These are phyloP conservation scores for Leptinotarsa defecta DNA, from an alignment of 1,140 invertebrate genomes.

Conservation along the genomic window DNA sequence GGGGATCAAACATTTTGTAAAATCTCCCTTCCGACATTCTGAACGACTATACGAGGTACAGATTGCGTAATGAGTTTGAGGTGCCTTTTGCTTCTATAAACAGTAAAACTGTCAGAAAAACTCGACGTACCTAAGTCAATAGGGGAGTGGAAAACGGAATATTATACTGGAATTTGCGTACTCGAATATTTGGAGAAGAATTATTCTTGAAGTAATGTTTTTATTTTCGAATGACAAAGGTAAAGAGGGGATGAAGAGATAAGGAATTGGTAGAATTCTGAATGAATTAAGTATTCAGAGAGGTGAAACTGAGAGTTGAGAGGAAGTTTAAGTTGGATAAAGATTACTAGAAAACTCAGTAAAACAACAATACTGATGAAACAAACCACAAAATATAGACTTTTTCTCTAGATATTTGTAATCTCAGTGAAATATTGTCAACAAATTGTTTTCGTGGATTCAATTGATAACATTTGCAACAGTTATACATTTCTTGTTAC, in stretches of 20 bases:
- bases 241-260: neutral
- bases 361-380: no score
- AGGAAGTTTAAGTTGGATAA: no score
- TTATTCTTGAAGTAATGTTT: constrained; percentile 4
- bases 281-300: no score
- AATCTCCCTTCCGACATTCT: constrained; percentile 17
- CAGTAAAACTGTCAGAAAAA: constrained; percentile 24
- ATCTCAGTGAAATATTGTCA: no score
- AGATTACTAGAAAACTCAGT: no score
- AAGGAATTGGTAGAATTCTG: no score
- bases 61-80: constrained; percentile 30
- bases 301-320: no score
- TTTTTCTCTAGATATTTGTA: no score
- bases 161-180: constrained; percentile 12
- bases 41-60: constrained; percentile 19
- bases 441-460: no score
- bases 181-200: neutral
- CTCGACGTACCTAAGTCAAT: constrained; percentile 24
- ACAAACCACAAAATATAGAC: no score
- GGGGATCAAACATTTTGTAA: constrained; percentile 39
- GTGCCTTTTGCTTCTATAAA: constrained; percentile 28
- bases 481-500: no score
- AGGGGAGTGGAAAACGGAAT: constrained; percentile 11
- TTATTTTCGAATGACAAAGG: neutral
- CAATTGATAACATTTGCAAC: no score